Conservation (phyloP, 2,888 invertebrate species). For the Cloeon dipterum region DNA sequence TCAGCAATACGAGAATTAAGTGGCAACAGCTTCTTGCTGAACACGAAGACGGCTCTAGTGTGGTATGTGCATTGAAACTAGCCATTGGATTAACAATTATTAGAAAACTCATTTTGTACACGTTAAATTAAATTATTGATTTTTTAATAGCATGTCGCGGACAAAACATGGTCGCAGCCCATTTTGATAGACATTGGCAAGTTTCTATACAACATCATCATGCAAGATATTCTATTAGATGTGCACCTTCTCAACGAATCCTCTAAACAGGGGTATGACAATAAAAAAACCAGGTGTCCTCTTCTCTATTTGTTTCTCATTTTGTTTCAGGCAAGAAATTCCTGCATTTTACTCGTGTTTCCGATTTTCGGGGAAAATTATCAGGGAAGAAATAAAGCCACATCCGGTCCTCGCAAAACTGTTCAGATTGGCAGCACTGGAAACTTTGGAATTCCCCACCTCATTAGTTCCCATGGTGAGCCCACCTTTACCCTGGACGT, state of each 20-base stretch:
- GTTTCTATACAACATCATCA: slow-evolving; percentile 66
- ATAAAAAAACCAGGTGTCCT: neutral
- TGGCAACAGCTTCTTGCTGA: slow-evolving; percentile 43
- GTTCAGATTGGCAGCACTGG: slow-evolving; percentile 39
- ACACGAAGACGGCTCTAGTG: slow-evolving; percentile 27
- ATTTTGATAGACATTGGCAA: slow-evolving; percentile 45
- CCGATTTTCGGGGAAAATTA: slow-evolving; percentile 22
- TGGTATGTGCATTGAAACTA: too few relatives aligned
- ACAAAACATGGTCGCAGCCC: slow-evolving; percentile 40
- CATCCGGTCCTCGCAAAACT: slow-evolving; percentile 53
- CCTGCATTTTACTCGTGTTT: slow-evolving; percentile 64
- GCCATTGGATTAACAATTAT: too few relatives aligned
- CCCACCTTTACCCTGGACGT: slow-evolving; percentile 73
- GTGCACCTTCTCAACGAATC: slow-evolving; percentile 38
- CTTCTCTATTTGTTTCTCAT: too few relatives aligned
- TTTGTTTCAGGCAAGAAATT: slow-evolving; percentile 27
- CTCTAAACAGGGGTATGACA: slow-evolving; percentile 20
- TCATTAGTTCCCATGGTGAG: slow-evolving; percentile 45
- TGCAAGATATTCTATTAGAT: slow-evolving; percentile 66
- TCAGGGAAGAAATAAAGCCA: slow-evolving; percentile 36
- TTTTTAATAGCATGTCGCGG: too few relatives aligned
- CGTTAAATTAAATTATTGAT: too few relatives aligned
- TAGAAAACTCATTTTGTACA: too few relatives aligned
- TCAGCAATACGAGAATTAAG: slow-evolving; percentile 35
- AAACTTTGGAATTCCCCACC: slow-evolving; percentile 42